A percentile compares a stretch with the other conserved stretches of the same genome.
These are phyloP conservation scores for Mystacornis crossleyi DNA, from an alignment of 2,113 vertebrate genomes.

Conservation along the genomic window DNA sequence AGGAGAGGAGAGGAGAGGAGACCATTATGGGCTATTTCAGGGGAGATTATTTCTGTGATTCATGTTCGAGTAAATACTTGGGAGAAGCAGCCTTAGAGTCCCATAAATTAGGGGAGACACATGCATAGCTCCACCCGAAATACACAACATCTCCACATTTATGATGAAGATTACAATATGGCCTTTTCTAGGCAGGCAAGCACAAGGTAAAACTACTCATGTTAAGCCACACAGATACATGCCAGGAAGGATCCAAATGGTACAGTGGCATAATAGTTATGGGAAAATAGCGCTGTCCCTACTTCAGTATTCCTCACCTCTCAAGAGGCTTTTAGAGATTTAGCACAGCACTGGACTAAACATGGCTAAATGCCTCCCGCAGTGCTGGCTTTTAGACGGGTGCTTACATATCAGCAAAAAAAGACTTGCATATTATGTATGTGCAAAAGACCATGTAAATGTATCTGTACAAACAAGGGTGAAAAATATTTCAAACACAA, in stretches of 20 bases:
- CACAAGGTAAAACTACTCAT: background rate
- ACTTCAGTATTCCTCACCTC: background rate
- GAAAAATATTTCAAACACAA: background rate
- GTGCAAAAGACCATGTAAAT: background rate
- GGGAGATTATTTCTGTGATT: background rate
- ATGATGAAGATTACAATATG: background rate
- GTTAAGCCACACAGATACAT: background rate
- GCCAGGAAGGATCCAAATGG: background rate
- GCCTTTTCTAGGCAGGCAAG: background rate
- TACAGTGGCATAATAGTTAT: background rate
- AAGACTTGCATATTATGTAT: background rate
- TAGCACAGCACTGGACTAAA: background rate
- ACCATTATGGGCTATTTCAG: background rate
- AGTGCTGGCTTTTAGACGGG: background rate
- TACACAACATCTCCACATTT: background rate
- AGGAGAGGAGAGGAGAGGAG: background rate
- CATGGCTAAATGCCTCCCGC: background rate
- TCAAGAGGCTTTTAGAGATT: background rate
- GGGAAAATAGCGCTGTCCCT: background rate
- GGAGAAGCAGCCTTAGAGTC: background rate
- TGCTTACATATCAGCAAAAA: background rate
- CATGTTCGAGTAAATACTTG: background rate
- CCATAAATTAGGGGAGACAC: background rate
- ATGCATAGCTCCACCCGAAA: background rate
- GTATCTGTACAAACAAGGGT: background rate